Evolutionary conservation across 2,888 invertebrate species (phyloP), one percentile per base, ranked within the genome.

Genomic region (Drosophila hamatofila): DNA sequence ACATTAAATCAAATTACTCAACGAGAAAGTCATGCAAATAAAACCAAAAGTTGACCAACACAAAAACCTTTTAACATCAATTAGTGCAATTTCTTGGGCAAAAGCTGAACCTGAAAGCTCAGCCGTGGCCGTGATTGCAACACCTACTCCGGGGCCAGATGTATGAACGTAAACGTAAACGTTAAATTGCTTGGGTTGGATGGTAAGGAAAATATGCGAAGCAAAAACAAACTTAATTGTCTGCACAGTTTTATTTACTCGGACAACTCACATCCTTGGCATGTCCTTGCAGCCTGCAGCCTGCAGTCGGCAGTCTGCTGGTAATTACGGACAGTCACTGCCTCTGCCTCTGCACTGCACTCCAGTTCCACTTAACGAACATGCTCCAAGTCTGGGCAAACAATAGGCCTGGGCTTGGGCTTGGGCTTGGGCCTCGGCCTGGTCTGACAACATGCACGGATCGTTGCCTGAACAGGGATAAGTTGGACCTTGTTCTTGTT

Each of bases 171-270:
- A 48, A 60, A 61, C 57, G 70, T 58, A 48, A 48, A 56, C 65
- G 64, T 72, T 61, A 78, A 79, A 78, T 79, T 78, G 63, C 79
- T 79, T 51, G 54, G 62, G 23, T 56, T 64, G 63, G 39, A 77
- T 74, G 78, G 64, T 49, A 69, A 62, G 46, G 79, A 77, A 82
- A 82, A 86, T 82, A 87, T 78, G 75, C 56, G 55, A 55, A 64
- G 48, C 68, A 66, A 83, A 85, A 83, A 78, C 83, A 84, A 86
- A 87, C 84, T 87, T 79, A 85, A 85, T 87, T 85, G 85, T 85
- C 85, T 85, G 85, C 70, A 54, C 73, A 83, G 75, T 87, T 85
- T 87, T 85, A 85, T 85, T 86, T 85, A 87, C 83, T 83, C 67
- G 44, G 51, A 49, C 61, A 58, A 63, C 56, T 75, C 66, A 64